Evolutionary conservation across 2,797 vertebrate genomes (phyloP), one percentile per base, ranked within the genome.

Genomic region (Hipposideros larvatus): DNA sequence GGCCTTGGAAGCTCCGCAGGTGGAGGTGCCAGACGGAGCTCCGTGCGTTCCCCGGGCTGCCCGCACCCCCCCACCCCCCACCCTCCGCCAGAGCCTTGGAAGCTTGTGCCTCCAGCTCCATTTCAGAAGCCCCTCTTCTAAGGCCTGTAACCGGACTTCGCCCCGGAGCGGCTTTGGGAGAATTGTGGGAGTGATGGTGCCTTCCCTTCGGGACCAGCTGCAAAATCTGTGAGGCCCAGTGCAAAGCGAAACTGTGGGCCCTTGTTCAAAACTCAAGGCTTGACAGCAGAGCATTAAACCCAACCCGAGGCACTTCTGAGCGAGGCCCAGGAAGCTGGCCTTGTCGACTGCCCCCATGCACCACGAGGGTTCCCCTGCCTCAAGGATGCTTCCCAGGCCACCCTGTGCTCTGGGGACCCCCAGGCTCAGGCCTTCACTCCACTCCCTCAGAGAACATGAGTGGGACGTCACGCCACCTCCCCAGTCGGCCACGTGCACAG

Each of bases 401-500:
- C 5, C 61, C 37, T 15, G 48, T 6, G 26, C 34, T 6, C 51
- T 11, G 31, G 79, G 66, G 21, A 4, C n/a, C 37, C 31, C 1
- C 26, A 0, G 57, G 34, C 15, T 5, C 4, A 57, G 80, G 22
- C 34, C 41, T 19, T 1, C 31, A 51, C 63, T 48, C 79, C 26
- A 26, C 5, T 24, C 13, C 21, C 5, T 8, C 2, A 6, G 21
- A 41, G 79, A 28, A 16, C 16, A 3, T 0, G 1, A 14, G 19
- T 1, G 11, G 41, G 48, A 11, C 4, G 4, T 19, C 5, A 0
- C 2, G 0, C n/a, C 0, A 1, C 7, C 46, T 26, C 43, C 7
- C 11, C 0, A 0, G 7, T 2, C 4, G 10, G 71, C 18, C 43
- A 14, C 5, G 0, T 0, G 2, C 19, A 10, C 0, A 2, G 26